These are phyloP conservation scores for Cistogaster globosa DNA, from an alignment of 2,888 invertebrate genomes.

Conservation along the genomic window DNA sequence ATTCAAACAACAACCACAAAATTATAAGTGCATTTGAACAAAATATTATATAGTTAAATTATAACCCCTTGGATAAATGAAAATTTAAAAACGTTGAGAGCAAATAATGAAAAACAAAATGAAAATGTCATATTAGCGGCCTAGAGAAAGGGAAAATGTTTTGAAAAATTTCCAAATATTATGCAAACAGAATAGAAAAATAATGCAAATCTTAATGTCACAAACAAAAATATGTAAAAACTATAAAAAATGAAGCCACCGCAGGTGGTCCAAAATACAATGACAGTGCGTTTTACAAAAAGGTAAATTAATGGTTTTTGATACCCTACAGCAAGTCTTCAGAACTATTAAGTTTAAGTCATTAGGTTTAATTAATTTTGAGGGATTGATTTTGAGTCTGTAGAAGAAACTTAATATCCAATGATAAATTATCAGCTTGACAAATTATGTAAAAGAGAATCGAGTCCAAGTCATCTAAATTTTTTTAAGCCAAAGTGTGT, in stretches of 20 bases:
- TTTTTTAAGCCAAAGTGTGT: too few species aligned
- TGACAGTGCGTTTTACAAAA: not conserved
- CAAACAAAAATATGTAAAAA: not conserved
- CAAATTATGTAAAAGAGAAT: too few species aligned
- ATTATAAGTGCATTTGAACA: not conserved
- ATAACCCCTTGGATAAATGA: slow-evolving; percentile 8
- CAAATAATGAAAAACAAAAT: slow-evolving; percentile 1
- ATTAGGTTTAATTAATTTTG: too few species aligned
- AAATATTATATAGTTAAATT: not conserved
- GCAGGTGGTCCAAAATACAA: slow-evolving; percentile 11
- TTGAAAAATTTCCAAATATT: slow-evolving; percentile 20
- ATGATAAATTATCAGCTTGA: too few species aligned
- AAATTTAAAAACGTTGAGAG: not conserved
- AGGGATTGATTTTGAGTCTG: too few species aligned
- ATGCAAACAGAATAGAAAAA: slow-evolving; percentile 11
- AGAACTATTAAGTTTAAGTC: too few species aligned
- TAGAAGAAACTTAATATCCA: too few species aligned
- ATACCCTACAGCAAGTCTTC: not conserved
- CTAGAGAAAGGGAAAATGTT: not conserved
- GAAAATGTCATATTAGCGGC: not conserved
- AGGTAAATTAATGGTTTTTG: not conserved
- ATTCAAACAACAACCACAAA: slow-evolving; percentile 33
- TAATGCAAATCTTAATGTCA: slow-evolving; percentile 11
- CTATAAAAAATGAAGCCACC: not conserved
- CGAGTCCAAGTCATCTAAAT: too few species aligned